A percentile compares a stretch with the other conserved stretches of the same genome.
phyloP scores from a whole-genome alignment of 2,113 vertebrate species.

The Spea bombifrons region DNA sequence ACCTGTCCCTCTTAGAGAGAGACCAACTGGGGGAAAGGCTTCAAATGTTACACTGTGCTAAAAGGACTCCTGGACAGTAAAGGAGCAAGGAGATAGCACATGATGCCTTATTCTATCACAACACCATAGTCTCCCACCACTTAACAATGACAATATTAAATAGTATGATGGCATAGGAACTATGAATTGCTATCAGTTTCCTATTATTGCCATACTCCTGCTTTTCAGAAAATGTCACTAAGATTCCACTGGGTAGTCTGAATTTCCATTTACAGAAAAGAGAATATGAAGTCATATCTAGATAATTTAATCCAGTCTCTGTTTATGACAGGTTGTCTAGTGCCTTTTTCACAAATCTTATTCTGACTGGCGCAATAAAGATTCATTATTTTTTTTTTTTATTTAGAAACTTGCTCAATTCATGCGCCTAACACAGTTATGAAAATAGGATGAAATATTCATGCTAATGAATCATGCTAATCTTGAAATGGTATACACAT shows the following conservation, averaged over 20 bases:
- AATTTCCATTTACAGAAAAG: conserved; percentile 66
- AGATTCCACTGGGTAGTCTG: conserved; percentile 62
- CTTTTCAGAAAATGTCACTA: conserved; percentile 74
- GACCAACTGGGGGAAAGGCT: conserved; percentile 61
- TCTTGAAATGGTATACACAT: neutral
- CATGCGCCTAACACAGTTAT: conserved; percentile 66
- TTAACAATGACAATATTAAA: conserved; percentile 32
- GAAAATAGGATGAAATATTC: conserved; percentile 56
- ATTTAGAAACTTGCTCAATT: conserved; percentile 61
- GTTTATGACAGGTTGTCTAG: conserved; percentile 67
- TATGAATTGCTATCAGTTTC: conserved; percentile 73
- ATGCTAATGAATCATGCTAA: neutral
- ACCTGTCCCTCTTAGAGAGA: conserved; percentile 68
- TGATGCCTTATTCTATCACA: conserved; percentile 58
- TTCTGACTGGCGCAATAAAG: conserved; percentile 69
- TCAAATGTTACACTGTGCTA: conserved; percentile 69
- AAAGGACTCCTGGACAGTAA: conserved; percentile 68
- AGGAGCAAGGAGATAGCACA: conserved; percentile 74
- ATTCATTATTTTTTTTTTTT: conserved; percentile 69
- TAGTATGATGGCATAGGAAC: conserved; percentile 64
- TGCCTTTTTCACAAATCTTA: conserved; percentile 70
- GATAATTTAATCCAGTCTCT: conserved; percentile 64
- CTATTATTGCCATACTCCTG: conserved; percentile 65
- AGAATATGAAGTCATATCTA: conserved; percentile 62
- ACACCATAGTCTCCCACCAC: conserved; percentile 55